Evolutionary conservation across 2,888 invertebrate genomes (phyloP), one percentile per base, ranked within the genome.

Genomic region (Protophormia terraenovae): DNA sequence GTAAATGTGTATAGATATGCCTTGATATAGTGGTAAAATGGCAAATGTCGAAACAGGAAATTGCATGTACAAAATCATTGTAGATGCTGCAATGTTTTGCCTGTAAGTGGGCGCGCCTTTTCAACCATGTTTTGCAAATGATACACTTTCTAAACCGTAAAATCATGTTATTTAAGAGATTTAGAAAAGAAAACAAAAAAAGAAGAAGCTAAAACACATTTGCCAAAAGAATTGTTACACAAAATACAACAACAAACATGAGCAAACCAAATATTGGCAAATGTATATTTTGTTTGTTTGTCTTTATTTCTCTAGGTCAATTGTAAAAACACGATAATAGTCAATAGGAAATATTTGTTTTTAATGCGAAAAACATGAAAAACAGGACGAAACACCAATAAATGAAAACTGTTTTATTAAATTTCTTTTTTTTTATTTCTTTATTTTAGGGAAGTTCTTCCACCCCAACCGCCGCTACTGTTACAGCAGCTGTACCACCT

Each of bases 401-500:
- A 27, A 27, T 38, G 16, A n/a, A 45, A 50, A 4, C 16, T 32
- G n/a, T n/a, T 14, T 7, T 60, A 22, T 29, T 12, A n/a, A 16
- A 71, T 73, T n/a, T 60, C 58, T 41, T 35, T 22, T 19, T 73
- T 29, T 5, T 29, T 62, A 19, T 67, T 16, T 66, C 1, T 47
- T 7, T 12, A 32, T 87, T 86, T 14, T 72, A 87, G 87, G 87
- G 87, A 78, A 87, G 84, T 35, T 83, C 87, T 83, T 83, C 87
- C 67, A 83, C 77, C 27, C 82, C 79, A 73, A 41, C 60, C 32
- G 77, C 53, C 24, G 73, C 81, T 75, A 76, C 80, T 50, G 77
- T 86, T 78, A 53, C 83, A 67, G 82, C 79, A 67, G 84, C 80
- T 79, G 84, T 85, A 84, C 86, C 82, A 71, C 86, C 69, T 38